Evolutionary conservation across 2,113 vertebrate genomes (phyloP).

Genomic region (Rhipidura dahli): DNA sequence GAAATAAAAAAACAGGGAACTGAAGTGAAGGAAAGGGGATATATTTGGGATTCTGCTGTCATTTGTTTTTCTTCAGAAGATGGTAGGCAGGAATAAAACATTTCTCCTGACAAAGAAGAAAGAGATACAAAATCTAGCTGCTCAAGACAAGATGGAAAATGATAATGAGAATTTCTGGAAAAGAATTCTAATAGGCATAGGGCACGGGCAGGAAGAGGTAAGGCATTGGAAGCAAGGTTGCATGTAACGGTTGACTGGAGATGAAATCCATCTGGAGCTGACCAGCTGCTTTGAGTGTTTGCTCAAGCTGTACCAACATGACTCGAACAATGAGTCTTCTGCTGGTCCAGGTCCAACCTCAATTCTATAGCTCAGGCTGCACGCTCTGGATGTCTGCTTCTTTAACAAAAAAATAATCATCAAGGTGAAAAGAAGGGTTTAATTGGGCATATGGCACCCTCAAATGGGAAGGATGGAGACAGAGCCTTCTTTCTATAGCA

Average conservation of each 20-base stretch:
- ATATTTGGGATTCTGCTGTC: background rate
- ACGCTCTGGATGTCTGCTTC: background rate
- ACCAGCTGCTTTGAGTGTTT: slow-evolving; percentile 44
- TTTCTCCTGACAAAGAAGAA: background rate
- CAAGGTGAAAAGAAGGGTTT: slow-evolving; percentile 37
- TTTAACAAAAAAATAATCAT: slow-evolving; percentile 50
- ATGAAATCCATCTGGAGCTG: slow-evolving; percentile 37
- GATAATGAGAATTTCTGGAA: background rate
- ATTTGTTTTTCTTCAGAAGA: background rate
- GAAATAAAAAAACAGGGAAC: background rate
- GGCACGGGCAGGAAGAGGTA: background rate
- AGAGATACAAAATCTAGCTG: background rate
- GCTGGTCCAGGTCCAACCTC: slow-evolving; percentile 39
- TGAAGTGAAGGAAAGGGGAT: background rate
- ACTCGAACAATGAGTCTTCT: slow-evolving; percentile 33
- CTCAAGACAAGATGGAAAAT: background rate
- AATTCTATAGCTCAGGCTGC: slow-evolving; percentile 37
- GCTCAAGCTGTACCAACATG: slow-evolving; percentile 50
- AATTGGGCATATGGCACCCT: slow-evolving; percentile 17
- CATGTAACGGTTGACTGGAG: slow-evolving; percentile 2
- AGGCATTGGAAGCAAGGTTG: background rate
- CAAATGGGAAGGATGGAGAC: background rate
- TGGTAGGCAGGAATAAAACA: background rate
- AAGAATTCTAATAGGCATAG: background rate
- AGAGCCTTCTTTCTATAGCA: slow-evolving; percentile 6